Evolutionary conservation across 2,113 vertebrate species (phyloP).

Genomic region (Haplochromis burtoni): DNA sequence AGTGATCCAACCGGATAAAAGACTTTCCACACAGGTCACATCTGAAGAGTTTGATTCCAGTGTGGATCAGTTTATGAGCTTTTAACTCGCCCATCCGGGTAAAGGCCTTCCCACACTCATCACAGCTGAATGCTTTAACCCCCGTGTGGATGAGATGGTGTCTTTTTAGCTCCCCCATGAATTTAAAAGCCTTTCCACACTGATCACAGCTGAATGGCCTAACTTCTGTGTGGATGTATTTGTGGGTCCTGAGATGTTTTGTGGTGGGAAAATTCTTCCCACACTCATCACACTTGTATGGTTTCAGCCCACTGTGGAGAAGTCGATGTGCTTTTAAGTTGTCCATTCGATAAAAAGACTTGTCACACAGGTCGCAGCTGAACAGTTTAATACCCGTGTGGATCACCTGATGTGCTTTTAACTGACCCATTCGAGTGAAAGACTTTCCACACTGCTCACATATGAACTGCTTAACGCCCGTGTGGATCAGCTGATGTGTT

Average conservation of each 20-base stretch:
- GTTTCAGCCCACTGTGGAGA: neutral
- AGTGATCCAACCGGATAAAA: neutral
- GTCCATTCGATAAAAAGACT: neutral
- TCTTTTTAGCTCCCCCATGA: neutral
- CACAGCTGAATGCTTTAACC: neutral
- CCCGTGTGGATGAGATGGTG: neutral
- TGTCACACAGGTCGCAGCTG: neutral
- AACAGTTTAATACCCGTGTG: neutral
- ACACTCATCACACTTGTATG: neutral
- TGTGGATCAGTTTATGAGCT: neutral
- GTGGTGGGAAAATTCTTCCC: neutral
- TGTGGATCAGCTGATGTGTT: neutral
- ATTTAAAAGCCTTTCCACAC: neutral
- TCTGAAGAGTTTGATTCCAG: neutral
- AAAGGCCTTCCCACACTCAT: neutral
- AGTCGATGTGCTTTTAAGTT: neutral
- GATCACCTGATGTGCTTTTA: neutral
- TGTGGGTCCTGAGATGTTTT: neutral
- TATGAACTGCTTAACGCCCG: neutral
- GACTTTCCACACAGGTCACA: neutral
- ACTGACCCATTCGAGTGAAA: neutral
- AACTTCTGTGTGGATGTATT: neutral
- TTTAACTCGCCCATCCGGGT: neutral
- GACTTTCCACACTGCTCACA: neutral
- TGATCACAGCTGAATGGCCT: neutral